Conservation (phyloP, 2,888 invertebrate genomes). For the Limnephilus marmoratus region DNA sequence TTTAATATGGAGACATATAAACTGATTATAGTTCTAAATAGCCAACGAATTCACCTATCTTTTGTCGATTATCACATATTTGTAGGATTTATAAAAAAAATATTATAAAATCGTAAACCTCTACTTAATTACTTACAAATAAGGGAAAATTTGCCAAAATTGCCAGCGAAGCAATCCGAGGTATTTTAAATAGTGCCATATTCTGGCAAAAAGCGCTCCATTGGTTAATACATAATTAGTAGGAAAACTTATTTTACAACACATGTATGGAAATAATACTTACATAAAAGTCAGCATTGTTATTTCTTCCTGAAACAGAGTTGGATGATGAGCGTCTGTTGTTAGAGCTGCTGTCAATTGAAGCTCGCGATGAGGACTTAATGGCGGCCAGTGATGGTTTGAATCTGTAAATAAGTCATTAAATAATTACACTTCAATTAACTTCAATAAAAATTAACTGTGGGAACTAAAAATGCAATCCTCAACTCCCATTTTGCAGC, state of each 20-base stretch:
- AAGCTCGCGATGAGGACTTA: slow-evolving; percentile 86
- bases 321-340: slow-evolving; percentile 77
- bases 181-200: too few species aligned
- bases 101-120: too few species aligned
- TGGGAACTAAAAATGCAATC: neutral
- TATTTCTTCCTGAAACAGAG: slow-evolving; percentile 74
- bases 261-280: neutral
- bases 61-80: too few species aligned
- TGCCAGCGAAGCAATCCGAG: too few species aligned
- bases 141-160: too few species aligned
- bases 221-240: neutral
- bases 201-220: too few species aligned
- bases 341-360: slow-evolving; percentile 84
- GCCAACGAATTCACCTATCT: too few species aligned
- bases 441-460: neutral
- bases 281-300: slow-evolving; percentile 70
- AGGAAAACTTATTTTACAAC: neutral
- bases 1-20: too few species aligned
- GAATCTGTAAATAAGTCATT: slow-evolving; percentile 74
- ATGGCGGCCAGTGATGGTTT: slow-evolving; percentile 91
- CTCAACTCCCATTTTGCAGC: too few species aligned
- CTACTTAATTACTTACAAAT: too few species aligned
- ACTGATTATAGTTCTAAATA: too few species aligned
- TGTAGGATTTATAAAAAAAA: too few species aligned
- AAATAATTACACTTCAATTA: neutral